Evolutionary conservation across 2,888 invertebrate genomes (phyloP), one percentile per base, ranked within the genome.

Genomic region (Oscheius onirici): DNA sequence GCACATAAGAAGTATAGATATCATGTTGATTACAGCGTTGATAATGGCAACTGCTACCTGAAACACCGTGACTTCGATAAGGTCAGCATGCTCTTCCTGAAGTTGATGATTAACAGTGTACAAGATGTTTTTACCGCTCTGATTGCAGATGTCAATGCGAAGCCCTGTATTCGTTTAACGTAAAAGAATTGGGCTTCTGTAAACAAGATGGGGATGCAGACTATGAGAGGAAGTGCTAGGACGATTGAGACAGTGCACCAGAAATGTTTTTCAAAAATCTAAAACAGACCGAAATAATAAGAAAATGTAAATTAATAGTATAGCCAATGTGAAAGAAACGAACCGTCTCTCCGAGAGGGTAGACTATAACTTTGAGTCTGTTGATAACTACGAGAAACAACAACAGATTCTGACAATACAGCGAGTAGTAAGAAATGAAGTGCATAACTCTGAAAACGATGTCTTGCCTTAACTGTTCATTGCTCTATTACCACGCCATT

Each of bases 51-150:
- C 43, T 2, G 51, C 40, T 15, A 55, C 54, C 44, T 68, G 68
- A 17, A 68, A 68, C n/a, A 68, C 57, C 8, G 68, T 68, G 8
- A 68, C 28, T 40, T 68, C 68, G 44, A 68, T 49, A 13, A 68
- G 44, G 44, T 68, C 68, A 15, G 44, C 28, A 40, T 57, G 44
- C 44, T 68, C 68, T 2, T 68, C 68, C 57, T 68, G 17, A 68
- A 68, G 41, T 10, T 24, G 8, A 60, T 40, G 11, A 43, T 24
- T 40, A 41, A 11, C n/a, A 3, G 20, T 3, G 15, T 24, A 20
- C 3, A 5, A 22, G 24, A 15, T 11, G 20, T 13, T 15, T 5
- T 54, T 57, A 57, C 66, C 10, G 41, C 41, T 41, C 55, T 57
- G 17, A 55, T 24, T 11, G 54, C 49, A 13, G 55, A 43, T 20